Evolutionary conservation across 2,113 vertebrate species (phyloP), one percentile per base, ranked within the genome.

Genomic region (Aptenodytes patagonicus): DNA sequence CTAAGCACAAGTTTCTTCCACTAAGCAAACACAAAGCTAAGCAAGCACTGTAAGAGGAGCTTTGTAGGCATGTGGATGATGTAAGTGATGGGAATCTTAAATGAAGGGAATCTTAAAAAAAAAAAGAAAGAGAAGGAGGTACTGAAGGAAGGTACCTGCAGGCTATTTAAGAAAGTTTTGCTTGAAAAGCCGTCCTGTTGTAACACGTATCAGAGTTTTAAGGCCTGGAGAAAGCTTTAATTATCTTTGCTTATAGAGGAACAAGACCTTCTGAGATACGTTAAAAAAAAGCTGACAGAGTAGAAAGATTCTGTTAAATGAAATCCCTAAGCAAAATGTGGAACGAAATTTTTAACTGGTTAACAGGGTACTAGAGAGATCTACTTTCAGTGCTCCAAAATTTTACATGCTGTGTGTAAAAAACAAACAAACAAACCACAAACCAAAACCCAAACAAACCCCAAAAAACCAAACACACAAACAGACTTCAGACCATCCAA

Each of bases 391-490:
- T 49, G 40, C 21, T 36, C 10, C 21, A 36, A 57, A 69, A 42
- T 21, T 61, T 47, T 47, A 26, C 6, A 19, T 18, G 9, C 3
- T 46, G 8, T 20, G 54, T 10, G 14, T 65, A 54, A 40, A 61
- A 25, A 61, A 52, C 32, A 25, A 34, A 14, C 42, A 42, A 42
- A 42, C 42, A 28, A n/a, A 18, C 31, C 17, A 26, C 36, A 11
- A 31, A 32, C 13, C 6, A 73, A 34, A 64, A 52, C 17, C 22
- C 6, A 49, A 12, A 5, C 6, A 49, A 82, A 36, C 12, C 6
- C 15, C 3, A n/a, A 29, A 44, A 44, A 32, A 20, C 7, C 1
- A 44, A 32, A 20, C 17, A 8, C 1, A 14, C 4, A 7, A 10
- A 32, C 7, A 54, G 31, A 47, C 12, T 79, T 79, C 73, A 61